Percentiles rank a stretch among this genome's conserved stretches.
Conservation (phyloP, 2,113 vertebrate species). For the Micronisus gabar region DNA sequence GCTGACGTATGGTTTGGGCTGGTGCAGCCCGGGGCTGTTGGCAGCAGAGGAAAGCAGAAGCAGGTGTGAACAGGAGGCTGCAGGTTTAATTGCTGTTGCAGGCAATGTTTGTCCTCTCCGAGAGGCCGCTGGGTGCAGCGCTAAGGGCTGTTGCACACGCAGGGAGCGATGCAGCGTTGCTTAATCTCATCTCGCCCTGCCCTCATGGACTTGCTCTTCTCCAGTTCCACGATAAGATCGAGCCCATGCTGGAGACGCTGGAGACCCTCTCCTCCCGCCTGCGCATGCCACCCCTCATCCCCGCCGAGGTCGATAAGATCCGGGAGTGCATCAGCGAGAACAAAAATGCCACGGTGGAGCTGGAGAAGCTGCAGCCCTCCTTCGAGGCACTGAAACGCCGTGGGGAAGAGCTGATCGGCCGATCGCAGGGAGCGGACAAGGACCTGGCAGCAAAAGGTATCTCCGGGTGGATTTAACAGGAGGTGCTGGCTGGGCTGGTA, state of each 20-base stretch:
- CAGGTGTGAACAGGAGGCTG: not conserved
- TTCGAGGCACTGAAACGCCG: slow-evolving; percentile 90
- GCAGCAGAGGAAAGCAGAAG: not conserved
- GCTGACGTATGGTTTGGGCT: not conserved
- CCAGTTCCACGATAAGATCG: slow-evolving; percentile 97
- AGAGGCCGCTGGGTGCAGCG: not conserved
- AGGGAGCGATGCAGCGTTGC: not conserved
- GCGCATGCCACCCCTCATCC: slow-evolving; percentile 87
- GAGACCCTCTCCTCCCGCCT: slow-evolving; percentile 88
- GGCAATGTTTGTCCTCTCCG: not conserved
- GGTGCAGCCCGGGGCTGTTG: not conserved
- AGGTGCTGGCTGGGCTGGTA: not conserved
- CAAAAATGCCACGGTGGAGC: slow-evolving; percentile 85
- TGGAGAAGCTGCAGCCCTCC: slow-evolving; percentile 95
- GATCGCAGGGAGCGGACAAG: slow-evolving; percentile 84
- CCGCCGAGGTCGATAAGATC: slow-evolving; percentile 98
- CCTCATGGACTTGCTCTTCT: not conserved
- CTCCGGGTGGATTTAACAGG: fast-evolving
- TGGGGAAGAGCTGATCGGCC: slow-evolving; percentile 89
- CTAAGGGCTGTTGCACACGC: not conserved
- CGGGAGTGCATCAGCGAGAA: slow-evolving; percentile 94
- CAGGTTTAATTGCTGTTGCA: not conserved
- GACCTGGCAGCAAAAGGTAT: slow-evolving; percentile 93
- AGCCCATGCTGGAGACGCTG: slow-evolving; percentile 94
- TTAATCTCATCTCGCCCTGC: fast-evolving